Conservation (phyloP, 2,888 invertebrate species). For the Cancer borealis region DNA sequence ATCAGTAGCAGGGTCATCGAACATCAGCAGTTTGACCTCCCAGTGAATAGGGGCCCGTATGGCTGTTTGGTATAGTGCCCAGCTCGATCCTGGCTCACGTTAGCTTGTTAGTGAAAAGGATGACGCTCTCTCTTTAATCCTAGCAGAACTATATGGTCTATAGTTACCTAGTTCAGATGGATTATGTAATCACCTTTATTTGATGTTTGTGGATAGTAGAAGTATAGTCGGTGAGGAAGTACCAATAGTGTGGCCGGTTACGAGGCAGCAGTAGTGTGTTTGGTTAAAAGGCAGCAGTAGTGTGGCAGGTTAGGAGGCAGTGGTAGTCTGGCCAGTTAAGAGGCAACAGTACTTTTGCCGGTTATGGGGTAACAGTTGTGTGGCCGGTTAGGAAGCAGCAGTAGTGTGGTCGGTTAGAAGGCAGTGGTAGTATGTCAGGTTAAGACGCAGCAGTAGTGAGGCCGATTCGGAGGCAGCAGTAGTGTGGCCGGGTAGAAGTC, state of each 20-base stretch:
- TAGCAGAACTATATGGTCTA: too few relatives aligned
- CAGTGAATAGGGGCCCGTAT: too few relatives aligned
- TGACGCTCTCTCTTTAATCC: too few relatives aligned
- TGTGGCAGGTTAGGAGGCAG: not conserved
- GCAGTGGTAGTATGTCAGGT: not conserved
- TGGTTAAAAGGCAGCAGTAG: not conserved
- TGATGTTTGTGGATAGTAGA: not conserved
- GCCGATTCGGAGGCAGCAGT: not conserved
- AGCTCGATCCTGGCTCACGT: too few relatives aligned
- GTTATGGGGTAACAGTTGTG: not conserved
- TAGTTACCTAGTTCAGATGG: too few relatives aligned
- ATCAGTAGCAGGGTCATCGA: too few relatives aligned
- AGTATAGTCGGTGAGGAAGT: not conserved
- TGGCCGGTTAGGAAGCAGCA: not conserved
- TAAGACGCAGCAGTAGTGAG: not conserved
- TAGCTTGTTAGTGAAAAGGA: too few relatives aligned
- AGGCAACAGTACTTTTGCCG: too few relatives aligned
- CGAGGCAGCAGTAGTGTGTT: not conserved
- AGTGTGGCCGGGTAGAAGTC: not conserved
- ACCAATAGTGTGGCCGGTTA: not conserved
- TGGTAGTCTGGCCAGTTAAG: too few relatives aligned
- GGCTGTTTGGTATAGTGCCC: too few relatives aligned
- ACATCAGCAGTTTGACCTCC: too few relatives aligned
- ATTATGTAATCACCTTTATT: too few relatives aligned
- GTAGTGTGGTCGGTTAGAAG: not conserved